A percentile compares a stretch with the other conserved stretches of the same genome.
Evolutionary conservation across 2,113 vertebrate species (phyloP).

Genomic region (Neopipo cinnamomea): DNA sequence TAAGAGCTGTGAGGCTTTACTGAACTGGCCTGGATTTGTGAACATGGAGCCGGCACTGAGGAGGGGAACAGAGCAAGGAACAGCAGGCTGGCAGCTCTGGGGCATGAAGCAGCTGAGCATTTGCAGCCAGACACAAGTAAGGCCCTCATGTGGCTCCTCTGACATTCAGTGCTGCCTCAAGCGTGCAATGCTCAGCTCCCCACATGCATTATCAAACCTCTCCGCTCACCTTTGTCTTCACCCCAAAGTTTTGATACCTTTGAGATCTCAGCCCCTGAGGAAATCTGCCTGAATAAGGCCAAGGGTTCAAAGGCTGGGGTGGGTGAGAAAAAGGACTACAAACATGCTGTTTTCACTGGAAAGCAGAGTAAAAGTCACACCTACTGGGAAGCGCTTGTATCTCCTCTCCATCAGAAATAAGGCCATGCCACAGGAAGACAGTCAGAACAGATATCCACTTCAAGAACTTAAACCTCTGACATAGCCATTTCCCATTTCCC

Average conservation of each 20-base stretch:
- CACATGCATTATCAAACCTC: background rate
- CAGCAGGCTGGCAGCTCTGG: background rate
- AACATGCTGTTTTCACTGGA: background rate
- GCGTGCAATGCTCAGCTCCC: background rate
- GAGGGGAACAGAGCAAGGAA: background rate
- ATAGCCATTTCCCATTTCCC: background rate
- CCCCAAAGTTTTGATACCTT: background rate
- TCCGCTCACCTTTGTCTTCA: background rate
- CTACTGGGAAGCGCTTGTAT: background rate
- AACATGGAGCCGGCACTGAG: rapidly evolving
- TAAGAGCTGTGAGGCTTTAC: background rate
- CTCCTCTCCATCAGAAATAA: background rate
- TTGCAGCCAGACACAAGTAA: background rate
- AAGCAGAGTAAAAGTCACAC: background rate
- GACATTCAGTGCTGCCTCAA: background rate
- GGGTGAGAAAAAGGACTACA: background rate
- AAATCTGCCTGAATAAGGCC: background rate
- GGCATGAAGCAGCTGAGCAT: background rate
- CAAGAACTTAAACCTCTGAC: background rate
- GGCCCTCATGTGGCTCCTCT: background rate
- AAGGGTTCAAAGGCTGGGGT: background rate
- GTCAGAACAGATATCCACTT: background rate
- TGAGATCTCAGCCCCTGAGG: background rate
- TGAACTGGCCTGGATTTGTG: background rate
- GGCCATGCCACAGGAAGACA: background rate